Base-by-base conservation (phyloP, 2,888 invertebrate species). In the Hypomecis punctinalis region DNA sequence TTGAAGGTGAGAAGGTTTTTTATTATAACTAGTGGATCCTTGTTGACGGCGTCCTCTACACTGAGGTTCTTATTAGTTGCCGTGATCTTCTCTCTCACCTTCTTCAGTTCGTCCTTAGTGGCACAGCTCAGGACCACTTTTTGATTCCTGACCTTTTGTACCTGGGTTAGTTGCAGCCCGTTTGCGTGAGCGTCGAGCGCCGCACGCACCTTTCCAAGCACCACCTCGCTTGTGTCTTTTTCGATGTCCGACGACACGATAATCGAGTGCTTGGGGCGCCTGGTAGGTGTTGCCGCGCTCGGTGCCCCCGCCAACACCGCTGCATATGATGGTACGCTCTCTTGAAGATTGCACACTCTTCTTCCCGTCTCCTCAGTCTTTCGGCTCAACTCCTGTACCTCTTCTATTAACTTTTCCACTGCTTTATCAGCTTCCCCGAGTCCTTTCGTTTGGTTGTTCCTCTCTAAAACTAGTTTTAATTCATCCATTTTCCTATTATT, bases 111-210 rank as follows among this genome's bases (percentile, higher is more conserved):
- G 0, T 49, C 62, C 8, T 48, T 48, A 1, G n/a, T 48, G 3
- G 2, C 9, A 8, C 49, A 61, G 6, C 67, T 55, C 6, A 69
- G 5, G 10, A 69, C 61, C 0, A 69, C 13, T n/a, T 58, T 66
- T n/a, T 54, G 51, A 45, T 66, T 56, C 8, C 37, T 59, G 0
- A 39, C 56, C 33, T 66, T 66, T 7, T 57, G 8, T 1, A 58
- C 47, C 9, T n/a, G 10, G 0, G 57, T 35, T 0, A 63, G 10
- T 6, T 49, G 33, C 0, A 63, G 5, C 5, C 63, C 63, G 10
- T 10, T 35, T 0, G 23, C 37, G 7, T 33, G 40, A 1, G 63
- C 53, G 10, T 63, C 47, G 2, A 61, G 11, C 0, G 46, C 45
- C 5, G 35, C 35, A 5, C 49, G 13, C 0, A 61, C 37, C n/a